Evolutionary conservation across 2,113 vertebrate genomes (phyloP).

Genomic region (Labeo catla): DNA sequence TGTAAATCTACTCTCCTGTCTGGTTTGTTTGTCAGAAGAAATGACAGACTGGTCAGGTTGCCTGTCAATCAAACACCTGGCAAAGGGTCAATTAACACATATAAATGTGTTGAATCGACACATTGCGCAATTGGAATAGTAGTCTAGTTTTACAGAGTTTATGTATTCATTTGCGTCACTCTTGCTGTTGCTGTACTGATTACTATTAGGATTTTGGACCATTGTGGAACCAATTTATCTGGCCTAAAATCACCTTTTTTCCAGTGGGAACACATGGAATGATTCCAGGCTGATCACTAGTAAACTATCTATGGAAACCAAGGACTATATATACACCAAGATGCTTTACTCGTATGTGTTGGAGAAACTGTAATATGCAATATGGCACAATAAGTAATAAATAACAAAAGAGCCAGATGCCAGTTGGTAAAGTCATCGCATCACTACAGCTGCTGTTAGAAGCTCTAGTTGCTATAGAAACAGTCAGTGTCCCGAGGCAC

Average conservation of each 20-base stretch:
- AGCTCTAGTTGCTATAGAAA: background rate
- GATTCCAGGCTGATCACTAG: too few species aligned
- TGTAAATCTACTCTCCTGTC: too few species aligned
- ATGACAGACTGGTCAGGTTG: too few species aligned
- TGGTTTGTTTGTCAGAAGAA: too few species aligned
- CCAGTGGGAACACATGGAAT: too few species aligned
- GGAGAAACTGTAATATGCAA: background rate
- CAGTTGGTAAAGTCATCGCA: background rate
- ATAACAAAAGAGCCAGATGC: background rate
- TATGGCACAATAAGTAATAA: background rate
- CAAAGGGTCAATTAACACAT: background rate
- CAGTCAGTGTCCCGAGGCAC: background rate
- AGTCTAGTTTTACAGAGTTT: too few species aligned
- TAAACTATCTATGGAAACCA: too few species aligned
- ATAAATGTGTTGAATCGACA: background rate
- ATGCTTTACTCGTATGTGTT: background rate
- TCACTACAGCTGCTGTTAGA: background rate
- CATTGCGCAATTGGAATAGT: background rate
- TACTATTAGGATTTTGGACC: background rate
- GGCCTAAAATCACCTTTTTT: background rate
- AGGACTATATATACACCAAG: too few species aligned
- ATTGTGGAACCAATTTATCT: background rate
- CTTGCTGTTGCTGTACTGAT: too few species aligned
- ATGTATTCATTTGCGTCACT: too few species aligned
- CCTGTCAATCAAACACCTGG: too few species aligned